These are phyloP conservation scores for Lepidostoma basale DNA, from an alignment of 1,140 invertebrate species.

Conservation along the genomic window DNA sequence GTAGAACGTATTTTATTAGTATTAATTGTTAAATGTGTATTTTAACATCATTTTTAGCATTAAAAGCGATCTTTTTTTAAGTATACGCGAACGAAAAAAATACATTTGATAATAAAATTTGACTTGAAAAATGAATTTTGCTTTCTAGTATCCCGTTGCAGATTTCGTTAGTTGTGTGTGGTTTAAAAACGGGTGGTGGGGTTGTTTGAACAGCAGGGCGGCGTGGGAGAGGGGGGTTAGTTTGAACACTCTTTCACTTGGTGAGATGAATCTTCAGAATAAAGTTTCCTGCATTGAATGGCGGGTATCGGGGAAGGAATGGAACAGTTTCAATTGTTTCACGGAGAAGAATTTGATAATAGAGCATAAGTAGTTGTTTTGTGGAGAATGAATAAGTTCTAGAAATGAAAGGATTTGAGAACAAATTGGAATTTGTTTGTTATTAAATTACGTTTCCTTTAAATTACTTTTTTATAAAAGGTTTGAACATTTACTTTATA, in stretches of 20 bases:
- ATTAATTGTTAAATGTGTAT: no score
- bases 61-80: no score
- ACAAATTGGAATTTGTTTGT: no score
- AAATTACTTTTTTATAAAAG: no score
- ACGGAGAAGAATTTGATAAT: background rate
- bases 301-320: background rate
- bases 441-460: no score
- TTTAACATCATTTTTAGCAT: no score
- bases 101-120: background rate
- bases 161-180: background rate
- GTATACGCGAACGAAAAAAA: background rate
- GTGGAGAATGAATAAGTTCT: no score
- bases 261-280: slow-evolving; percentile 8
- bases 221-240: background rate
- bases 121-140: background rate
- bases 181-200: background rate
- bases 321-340: background rate
- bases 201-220: background rate
- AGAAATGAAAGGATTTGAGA: no score
- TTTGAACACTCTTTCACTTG: slow-evolving; percentile 10
- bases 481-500: no score
- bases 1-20: no score
- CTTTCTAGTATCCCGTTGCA: background rate
- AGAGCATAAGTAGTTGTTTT: no score
- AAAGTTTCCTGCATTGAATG: slow-evolving; percentile 23